Percentiles rank a stretch among this genome's conserved stretches.
Conservation (phyloP, 1,140 invertebrate genomes). For the Matsumurasca onukii region DNA sequence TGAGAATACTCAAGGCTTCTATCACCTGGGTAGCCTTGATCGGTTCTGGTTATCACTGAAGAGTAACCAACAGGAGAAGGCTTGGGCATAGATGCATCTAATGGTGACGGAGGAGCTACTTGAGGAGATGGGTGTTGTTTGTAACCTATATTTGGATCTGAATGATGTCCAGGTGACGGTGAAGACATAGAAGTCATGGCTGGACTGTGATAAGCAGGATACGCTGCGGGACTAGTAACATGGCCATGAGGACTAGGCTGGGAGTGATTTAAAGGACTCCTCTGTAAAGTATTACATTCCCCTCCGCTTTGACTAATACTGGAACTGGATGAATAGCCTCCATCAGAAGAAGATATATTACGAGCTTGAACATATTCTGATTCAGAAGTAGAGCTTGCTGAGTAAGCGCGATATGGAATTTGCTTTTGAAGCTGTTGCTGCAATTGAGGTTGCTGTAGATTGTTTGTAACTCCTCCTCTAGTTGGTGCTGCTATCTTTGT, state of each 20-base stretch:
- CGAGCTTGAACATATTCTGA: constrained; percentile 43
- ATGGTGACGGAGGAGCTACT: constrained; percentile 63
- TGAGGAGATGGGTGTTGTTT: constrained; percentile 53
- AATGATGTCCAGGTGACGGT: constrained; percentile 56
- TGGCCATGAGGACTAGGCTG: constrained; percentile 62
- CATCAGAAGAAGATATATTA: constrained; percentile 48
- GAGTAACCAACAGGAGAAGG: constrained; percentile 55
- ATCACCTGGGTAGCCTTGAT: constrained; percentile 53
- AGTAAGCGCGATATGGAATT: constrained; percentile 33
- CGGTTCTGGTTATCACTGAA: constrained; percentile 69
- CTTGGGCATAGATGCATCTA: constrained; percentile 65
- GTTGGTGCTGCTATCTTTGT: constrained; percentile 43
- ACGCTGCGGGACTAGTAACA: constrained; percentile 70
- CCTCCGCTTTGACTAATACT: constrained; percentile 61
- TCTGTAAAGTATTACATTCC: constrained; percentile 61
- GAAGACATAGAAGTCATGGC: constrained; percentile 72
- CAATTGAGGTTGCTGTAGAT: constrained; percentile 46
- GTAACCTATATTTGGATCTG: constrained; percentile 46
- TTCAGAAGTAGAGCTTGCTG: constrained; percentile 26
- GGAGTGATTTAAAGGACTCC: constrained; percentile 67
- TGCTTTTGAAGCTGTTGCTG: constrained; percentile 41
- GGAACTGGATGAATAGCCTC: constrained; percentile 58
- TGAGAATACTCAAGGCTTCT: constrained; percentile 43
- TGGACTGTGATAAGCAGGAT: constrained; percentile 75
- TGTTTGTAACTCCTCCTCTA: constrained; percentile 48